Evolutionary conservation across 1,140 invertebrate genomes (phyloP), one percentile per base, ranked within the genome.

Genomic region (Atta texana): DNA sequence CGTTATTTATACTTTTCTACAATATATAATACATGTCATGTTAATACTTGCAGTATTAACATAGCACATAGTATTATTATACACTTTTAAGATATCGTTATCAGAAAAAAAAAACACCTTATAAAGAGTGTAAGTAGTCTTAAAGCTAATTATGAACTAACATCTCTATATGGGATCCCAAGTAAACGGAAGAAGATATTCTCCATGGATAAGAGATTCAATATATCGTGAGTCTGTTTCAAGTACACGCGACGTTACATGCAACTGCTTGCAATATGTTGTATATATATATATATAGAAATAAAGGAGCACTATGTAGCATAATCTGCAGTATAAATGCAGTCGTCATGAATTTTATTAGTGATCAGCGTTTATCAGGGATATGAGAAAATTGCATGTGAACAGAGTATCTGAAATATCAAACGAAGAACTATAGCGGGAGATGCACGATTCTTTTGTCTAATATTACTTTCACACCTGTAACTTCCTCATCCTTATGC

Each of bases 201-300:
- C 59, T 44, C 16, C 12, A 24, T 8, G 80, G 87, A 89, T 88
- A n/a, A n/a, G n/a, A 31, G 28, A 31, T 2, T 44, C 31, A 14
- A 57, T 49, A 16, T 55, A 53, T 61, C 49, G 55, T 34, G 63
- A 71, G 39, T 3, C 61, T 18, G 49, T 49, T 59, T 85, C 69
- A 53, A 85, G 59, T 81, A 84, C 85, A 88, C 85, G 87, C 87
- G 68, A 88, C 44, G 75, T 39, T 75, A 72, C 76, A 88, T 76
- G 76, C 84, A 59, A 88, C 51, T 21, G 51, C 72, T 44, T 44
- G 10, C 8, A 44, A 69, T 34, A 18, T 7, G 16, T 49, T 4
- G 34, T 68, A 18, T 31, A 31, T 31, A 31, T 31, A 31, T 31
- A 31, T 31, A 31, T 53, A 31, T 8, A 53, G 2, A 69, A 14